phyloP scores from a whole-genome alignment of 2,888 invertebrate species.

The Synanthedon andrenaeformis region DNA sequence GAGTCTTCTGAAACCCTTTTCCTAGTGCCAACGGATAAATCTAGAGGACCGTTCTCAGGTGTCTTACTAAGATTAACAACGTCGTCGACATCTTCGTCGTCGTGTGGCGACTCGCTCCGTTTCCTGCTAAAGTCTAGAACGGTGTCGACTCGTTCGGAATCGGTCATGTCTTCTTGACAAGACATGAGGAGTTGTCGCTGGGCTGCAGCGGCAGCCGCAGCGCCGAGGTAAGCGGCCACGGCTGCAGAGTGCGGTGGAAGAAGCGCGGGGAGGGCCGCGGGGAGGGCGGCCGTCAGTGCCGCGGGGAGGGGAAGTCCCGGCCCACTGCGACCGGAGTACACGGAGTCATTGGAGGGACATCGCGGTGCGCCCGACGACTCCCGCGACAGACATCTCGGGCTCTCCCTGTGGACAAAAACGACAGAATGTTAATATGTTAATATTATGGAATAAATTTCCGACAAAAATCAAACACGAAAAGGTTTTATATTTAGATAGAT shows the following conservation, averaged over 20 bases:
- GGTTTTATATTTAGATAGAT: conserved; percentile 12
- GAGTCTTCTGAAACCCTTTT: conserved; percentile 78
- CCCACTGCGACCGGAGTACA: conserved; percentile 75
- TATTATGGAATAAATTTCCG: conserved; percentile 13
- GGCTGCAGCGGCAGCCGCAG: conserved; percentile 78
- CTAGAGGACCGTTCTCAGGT: conserved; percentile 79
- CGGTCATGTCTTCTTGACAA: conserved; percentile 77
- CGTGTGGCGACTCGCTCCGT: conserved; percentile 63
- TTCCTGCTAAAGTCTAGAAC: conserved; percentile 88
- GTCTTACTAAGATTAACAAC: conserved; percentile 79
- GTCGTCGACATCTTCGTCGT: conserved; percentile 72
- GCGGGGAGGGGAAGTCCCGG: conserved; percentile 61
- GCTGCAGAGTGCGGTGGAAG: conserved; percentile 85
- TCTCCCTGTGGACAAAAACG: conserved; percentile 78
- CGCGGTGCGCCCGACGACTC: conserved; percentile 82
- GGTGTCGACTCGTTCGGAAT: conserved; percentile 72
- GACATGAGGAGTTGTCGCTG: conserved; percentile 84
- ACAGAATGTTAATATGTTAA: conserved; percentile 22
- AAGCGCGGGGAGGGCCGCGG: conserved; percentile 77
- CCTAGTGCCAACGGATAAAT: conserved; percentile 81
- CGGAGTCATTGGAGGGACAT: conserved; percentile 83
- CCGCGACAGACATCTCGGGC: conserved; percentile 85
- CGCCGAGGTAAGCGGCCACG: conserved; percentile 84
- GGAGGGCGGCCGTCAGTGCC: conserved; percentile 76
- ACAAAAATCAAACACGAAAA: conserved; percentile 10